Evolutionary conservation across 2,113 vertebrate genomes (phyloP).

Genomic region (Rhinolophus ferrumequinum): DNA sequence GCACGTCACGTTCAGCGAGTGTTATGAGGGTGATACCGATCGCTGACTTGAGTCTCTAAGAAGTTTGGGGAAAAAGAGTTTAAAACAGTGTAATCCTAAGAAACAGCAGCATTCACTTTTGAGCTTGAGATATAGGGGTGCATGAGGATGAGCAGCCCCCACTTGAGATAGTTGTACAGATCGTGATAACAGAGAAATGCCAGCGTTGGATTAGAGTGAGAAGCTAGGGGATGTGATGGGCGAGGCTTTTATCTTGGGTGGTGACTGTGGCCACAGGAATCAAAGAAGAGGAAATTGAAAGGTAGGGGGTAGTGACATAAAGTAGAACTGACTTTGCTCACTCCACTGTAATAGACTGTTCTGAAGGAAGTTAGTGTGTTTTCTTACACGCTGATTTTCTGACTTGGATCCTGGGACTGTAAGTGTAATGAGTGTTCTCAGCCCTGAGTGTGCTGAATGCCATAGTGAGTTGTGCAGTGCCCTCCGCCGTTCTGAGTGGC

Average conservation of each 20-base stretch:
- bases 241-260: background rate
- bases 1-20: background rate
- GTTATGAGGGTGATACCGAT: background rate
- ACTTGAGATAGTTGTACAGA: background rate
- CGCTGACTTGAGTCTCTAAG: background rate
- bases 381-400: background rate
- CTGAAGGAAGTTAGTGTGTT: background rate
- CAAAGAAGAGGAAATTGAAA: background rate
- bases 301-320: background rate
- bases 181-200: background rate
- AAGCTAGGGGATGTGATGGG: background rate
- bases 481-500: background rate
- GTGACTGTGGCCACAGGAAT: background rate
- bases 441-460: background rate
- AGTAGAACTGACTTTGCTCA: background rate
- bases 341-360: background rate
- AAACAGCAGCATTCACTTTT: background rate
- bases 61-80: background rate
- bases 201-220: background rate
- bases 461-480: too few relatives aligned
- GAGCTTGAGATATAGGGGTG: background rate
- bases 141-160: background rate
- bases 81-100: background rate
- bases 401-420: background rate
- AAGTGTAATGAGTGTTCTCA: background rate